Evolutionary conservation across 2,888 invertebrate species (phyloP).

Genomic region (Aricia artaxerxes): DNA sequence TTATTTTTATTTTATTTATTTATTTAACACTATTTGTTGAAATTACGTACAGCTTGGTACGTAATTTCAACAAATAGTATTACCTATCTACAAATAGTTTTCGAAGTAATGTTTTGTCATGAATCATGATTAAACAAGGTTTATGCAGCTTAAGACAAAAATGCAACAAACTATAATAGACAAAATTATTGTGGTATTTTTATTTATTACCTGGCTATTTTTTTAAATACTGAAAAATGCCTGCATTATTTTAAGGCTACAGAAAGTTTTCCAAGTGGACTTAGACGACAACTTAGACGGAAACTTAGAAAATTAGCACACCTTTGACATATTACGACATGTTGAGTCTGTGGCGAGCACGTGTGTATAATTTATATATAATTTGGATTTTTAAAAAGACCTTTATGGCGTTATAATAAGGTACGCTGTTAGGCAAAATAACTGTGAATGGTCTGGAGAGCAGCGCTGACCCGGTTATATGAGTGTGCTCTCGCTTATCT

Average conservation of each 20-base stretch:
- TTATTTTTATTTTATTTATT: too few species aligned
- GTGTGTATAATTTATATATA: background rate
- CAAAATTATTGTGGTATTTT: background rate
- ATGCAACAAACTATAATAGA: too few species aligned
- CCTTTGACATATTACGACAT: background rate
- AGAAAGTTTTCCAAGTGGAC: background rate
- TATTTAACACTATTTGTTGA: too few species aligned
- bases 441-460: background rate
- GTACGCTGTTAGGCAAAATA: background rate
- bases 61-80: too few species aligned
- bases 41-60: too few species aligned
- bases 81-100: too few species aligned
- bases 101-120: too few species aligned
- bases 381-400: background rate
- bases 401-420: background rate
- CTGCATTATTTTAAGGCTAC: background rate
- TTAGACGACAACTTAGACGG: background rate
- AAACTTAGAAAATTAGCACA: slow-evolving; percentile 23
- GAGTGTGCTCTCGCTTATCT: background rate
- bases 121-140: too few species aligned
- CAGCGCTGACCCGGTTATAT: background rate
- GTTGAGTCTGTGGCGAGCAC: background rate
- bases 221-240: background rate
- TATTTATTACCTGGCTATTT: background rate
- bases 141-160: too few species aligned